Evolutionary conservation across 2,888 invertebrate genomes (phyloP), one percentile per base, ranked within the genome.

Genomic region (Thelaira solivaga): DNA sequence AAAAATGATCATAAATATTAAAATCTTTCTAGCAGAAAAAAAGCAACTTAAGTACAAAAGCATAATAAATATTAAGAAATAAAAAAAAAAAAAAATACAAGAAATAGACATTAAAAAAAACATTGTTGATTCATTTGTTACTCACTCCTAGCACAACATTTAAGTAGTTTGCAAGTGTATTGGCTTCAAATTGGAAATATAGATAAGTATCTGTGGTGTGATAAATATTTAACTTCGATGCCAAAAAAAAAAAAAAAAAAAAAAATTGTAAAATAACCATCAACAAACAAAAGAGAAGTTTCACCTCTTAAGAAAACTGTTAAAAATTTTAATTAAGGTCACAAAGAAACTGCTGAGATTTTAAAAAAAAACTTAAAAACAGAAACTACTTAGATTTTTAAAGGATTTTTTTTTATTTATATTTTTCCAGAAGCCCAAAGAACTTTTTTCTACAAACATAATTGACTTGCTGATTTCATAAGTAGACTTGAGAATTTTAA

Each of bases 1-100:
- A 53, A 53, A 65, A 71, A 78, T 61, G 59, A 78, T 74, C 61
- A 78, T 78, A 78, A 74, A 78, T 74, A 69, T 74, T 39, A 64
- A 59, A 57, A 57, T 13, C 53, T 36, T 61, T 11, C 5, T 16
- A 16, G 6, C 16, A 22, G 1, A 20, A 10, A 20, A 13, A 22
- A 31, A 11, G n/a, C 2, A 31, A 62, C 29, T 55, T 18, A 7
- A 31, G n/a, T 36, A 61, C 10, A 22, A 18, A 45, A 16, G n/a
- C n/a, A 71, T 41, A 69, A 65, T 67, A 62, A 62, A 68, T 61
- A 62, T 49, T 73, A 53, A 24, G 55, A 62, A 31, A 74, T 13
- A 45, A 45, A 22, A 1, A 61, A 22, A 22, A 2, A 20, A 22
- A 29, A 6, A 36, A 16, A 24, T 34, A 51, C 43, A 67, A 34